Evolutionary conservation across 2,113 vertebrate genomes (phyloP), one percentile per base, ranked within the genome.

Genomic region (Asarcornis scutulata): DNA sequence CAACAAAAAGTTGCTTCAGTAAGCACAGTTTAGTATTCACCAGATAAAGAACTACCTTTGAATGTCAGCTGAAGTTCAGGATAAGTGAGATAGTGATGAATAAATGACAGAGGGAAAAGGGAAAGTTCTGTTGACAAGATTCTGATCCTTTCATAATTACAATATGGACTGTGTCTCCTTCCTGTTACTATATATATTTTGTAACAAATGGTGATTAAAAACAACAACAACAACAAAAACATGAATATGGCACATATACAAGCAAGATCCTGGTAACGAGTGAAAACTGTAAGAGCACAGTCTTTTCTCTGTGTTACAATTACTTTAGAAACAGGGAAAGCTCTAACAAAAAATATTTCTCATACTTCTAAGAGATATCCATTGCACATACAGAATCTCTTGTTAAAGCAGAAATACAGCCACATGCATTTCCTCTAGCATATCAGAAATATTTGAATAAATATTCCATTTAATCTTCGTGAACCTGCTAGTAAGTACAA

Each of bases 11-110:
- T 84, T 72, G 38, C 80, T 95, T 91, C 76, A 87, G 16, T 96
- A 93, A 91, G 38, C 20, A 25, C 66, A 42, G 56, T 68, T 90
- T 0, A 14, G 18, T 75, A 42, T 84, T 95, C 71, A 66, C 31
- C 53, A 91, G 55, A 93, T 89, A 52, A 89, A 72, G 68, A 92
- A 11, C 55, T 79, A 50, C 63, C 59, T 94, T 72, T 81, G 79
- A 75, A 83, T 75, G 53, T 81, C 87, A 74, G 36, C 55, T 66
- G 38, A 81, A 81, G 68, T 68, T 94, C 83, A 95, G 76, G 71
- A 13, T 75, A 74, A 89, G 80, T 46, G 64, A 94, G 76, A 84
- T 27, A 88, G 55, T 23, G 80, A 69, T 62, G 86, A 78, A 81
- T 36, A 81, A 91, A 69, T 73, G 50, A 31, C 17, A 50, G 26